Evolutionary conservation across 2,113 vertebrate genomes (phyloP).

Genomic region (Megatriorchis doriae): DNA sequence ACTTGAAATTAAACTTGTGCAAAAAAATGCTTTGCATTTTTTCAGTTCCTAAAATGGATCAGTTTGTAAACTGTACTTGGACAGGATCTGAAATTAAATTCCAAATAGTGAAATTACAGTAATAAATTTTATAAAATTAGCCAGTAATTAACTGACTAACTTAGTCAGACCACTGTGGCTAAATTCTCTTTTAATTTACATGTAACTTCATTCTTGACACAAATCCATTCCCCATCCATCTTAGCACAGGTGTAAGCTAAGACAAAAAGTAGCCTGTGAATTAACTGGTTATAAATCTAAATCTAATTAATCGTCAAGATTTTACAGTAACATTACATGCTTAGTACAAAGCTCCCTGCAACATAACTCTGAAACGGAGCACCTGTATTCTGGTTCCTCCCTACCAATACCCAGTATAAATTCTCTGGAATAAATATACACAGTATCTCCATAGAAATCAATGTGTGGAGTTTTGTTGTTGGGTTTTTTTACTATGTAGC

Average conservation of each 20-base stretch:
- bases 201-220: constrained; percentile 31
- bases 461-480: fast-evolving
- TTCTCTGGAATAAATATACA: background rate
- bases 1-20: constrained; percentile 53
- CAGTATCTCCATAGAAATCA: background rate
- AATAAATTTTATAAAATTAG: constrained; percentile 39
- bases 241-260: constrained; percentile 41
- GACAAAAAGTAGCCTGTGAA: background rate
- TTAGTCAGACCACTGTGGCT: constrained; percentile 14
- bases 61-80: background rate
- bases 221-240: constrained; percentile 21
- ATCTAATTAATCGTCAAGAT: constrained; percentile 39
- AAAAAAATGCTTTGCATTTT: constrained; percentile 8
- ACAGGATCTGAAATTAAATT: background rate
- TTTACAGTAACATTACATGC: constrained; percentile 37
- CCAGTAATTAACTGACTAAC: constrained; percentile 24
- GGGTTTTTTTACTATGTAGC: background rate
- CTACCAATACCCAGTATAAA: background rate
- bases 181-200: constrained; percentile 10
- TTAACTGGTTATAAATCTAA: constrained; percentile 47
- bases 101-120: background rate
- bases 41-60: background rate
- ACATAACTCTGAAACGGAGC: background rate
- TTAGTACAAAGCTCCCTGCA: background rate
- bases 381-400: constrained; percentile 27